A percentile compares a stretch with the other conserved stretches of the same genome.
Conservation (phyloP, 2,797 vertebrate genomes). For the Sebastolobus altivelis region DNA sequence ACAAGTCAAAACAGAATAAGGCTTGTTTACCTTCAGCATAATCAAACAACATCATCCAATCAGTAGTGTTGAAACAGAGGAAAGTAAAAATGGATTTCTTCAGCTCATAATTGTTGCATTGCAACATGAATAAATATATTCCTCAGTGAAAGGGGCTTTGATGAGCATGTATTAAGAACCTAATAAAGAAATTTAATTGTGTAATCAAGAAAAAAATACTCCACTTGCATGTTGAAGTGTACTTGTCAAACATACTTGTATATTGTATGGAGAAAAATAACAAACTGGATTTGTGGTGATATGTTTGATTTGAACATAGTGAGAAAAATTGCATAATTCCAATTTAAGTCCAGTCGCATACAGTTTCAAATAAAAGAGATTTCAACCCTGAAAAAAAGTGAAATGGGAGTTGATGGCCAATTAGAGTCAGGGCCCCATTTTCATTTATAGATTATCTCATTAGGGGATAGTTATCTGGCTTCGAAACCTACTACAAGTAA, state of each 20-base stretch:
- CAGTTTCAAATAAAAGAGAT: conserved; percentile 15
- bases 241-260: conserved; percentile 7
- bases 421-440: not conserved
- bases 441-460: not conserved
- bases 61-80: not conserved
- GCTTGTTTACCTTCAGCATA: conserved; percentile 46
- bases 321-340: not conserved
- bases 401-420: not conserved
- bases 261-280: conserved; percentile 2
- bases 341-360: conserved; percentile 17
- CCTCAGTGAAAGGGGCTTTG: not conserved
- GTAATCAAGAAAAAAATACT: not conserved
- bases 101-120: conserved; percentile 20
- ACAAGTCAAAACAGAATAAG: conserved; percentile 50
- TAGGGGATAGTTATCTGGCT: not conserved
- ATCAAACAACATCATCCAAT: conserved; percentile 27
- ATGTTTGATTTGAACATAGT: conserved; percentile 37
- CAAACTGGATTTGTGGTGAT: conserved; percentile 33
- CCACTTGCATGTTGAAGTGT: not conserved
- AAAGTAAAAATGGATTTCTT: conserved; percentile 39
- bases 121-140: conserved; percentile 21
- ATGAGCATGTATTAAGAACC: not conserved
- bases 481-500: not conserved
- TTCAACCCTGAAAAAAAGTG: conserved; percentile 6
- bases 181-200: not conserved